A percentile compares a stretch with the other conserved stretches of the same genome.
These are phyloP conservation scores for Aphis craccivora DNA, from an alignment of 1,140 invertebrate species.

Conservation along the genomic window DNA sequence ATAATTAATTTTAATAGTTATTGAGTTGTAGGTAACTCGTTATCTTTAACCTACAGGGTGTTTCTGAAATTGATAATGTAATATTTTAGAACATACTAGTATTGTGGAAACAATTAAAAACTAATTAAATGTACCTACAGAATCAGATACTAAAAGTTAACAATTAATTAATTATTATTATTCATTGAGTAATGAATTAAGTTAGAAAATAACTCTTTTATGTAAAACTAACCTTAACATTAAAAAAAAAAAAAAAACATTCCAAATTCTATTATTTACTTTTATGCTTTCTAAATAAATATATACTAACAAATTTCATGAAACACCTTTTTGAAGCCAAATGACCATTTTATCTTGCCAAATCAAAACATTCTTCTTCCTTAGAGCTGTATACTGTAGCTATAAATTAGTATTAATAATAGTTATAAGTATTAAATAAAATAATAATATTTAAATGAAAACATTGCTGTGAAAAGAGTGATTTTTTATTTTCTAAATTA, in stretches of 20 bases:
- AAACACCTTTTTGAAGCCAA: conserved; percentile 34
- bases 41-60: neutral
- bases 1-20: conserved; percentile 36
- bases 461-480: neutral
- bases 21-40: conserved; percentile 1
- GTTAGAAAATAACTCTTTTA: neutral
- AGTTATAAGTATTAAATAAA: neutral
- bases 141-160: neutral
- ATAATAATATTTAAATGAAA: neutral
- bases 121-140: neutral
- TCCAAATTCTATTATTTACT: neutral
- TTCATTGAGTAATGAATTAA: neutral
- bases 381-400: conserved; percentile 28
- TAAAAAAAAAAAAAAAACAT: neutral
- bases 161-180: neutral
- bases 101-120: neutral
- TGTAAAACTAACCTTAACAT: neutral
- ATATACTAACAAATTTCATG: neutral
- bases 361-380: conserved; percentile 43
- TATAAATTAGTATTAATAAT: conserved; percentile 32
- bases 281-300: neutral
- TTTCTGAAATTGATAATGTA: conserved; percentile 16
- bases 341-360: conserved; percentile 18
- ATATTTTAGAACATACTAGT: neutral
- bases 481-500: neutral